phyloP scores from a whole-genome alignment of 1,140 invertebrate genomes.

The Eueides isabella region DNA sequence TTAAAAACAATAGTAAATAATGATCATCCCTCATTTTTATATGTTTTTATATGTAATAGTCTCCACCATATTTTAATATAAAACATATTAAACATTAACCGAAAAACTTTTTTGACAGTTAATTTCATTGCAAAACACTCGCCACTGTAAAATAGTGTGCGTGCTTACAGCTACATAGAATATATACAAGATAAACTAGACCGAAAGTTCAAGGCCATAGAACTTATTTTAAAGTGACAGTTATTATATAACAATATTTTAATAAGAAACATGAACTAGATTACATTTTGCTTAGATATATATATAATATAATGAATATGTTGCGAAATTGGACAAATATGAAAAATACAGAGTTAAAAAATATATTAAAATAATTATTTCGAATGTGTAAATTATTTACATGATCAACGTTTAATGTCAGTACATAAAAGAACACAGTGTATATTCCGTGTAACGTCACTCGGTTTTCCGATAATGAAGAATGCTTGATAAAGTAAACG shows the following conservation, averaged over 20 bases:
- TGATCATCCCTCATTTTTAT: no score
- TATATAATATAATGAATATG: conserved; percentile 12
- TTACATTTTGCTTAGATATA: conserved; percentile 30
- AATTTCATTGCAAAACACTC: conserved; percentile 16
- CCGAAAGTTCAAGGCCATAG: conserved; percentile 48
- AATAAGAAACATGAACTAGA: conserved; percentile 28
- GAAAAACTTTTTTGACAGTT: no score
- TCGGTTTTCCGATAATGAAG: no score
- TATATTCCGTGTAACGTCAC: no score
- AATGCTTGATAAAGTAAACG: no score
- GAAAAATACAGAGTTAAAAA: background rate
- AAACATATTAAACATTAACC: no score
- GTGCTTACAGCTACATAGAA: conserved; percentile 47
- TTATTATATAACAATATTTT: conserved; percentile 37
- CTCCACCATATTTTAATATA: no score
- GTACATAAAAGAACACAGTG: background rate
- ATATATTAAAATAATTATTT: background rate
- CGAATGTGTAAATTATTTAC: conserved; percentile 4
- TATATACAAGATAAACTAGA: conserved; percentile 56
- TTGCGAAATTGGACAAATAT: conserved; percentile 11
- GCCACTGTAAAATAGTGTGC: conserved; percentile 55
- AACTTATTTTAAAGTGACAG: conserved; percentile 34
- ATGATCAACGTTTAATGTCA: background rate
- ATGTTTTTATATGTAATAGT: no score
- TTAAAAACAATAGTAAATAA: no score